Base-by-base conservation (phyloP, 1,140 invertebrate genomes). In the Dendroctonus valens region DNA sequence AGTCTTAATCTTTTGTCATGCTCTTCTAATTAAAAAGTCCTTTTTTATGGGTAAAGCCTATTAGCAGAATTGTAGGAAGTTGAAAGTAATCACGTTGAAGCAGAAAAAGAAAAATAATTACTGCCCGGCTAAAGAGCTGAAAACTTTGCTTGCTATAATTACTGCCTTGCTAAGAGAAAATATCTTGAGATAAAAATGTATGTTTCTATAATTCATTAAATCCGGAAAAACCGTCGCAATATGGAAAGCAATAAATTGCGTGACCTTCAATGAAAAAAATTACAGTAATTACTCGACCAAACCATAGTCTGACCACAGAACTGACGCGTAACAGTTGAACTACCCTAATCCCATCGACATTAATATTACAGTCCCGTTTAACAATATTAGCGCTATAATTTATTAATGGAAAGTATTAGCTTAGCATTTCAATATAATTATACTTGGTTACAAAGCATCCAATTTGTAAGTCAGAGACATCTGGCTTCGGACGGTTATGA, bases 401-500 rank as follows among this genome's bases (percentile, higher is more conserved):
- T 46, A 46, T 46, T 46, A 46, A 46, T 11, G 44, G 44, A 12
- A 46, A 12, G 44, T 14, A 46, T 46, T 26, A 26, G 44, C 44
- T 26, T 26, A 26, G 26, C 26, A 26, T 26, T 26, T 26, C 26
- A 26, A 3, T 26, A 26, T 14, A 12, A 46, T 46, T 14, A 46
- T 14, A 46, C 12, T 46, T 46, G 12, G 9, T 9, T 14, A 12
- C 9, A 11, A 46, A 12, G 44, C 44, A 46, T 46, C 9, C 44
- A 46, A 46, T 46, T 46, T 46, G 44, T 14, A 12, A 46, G 44
- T 46, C 44, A 46, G 12, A 46, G 9, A 46, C 44, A 46, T 46
- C 44, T 46, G 44, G 9, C 44, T 14, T 46, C 12, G 9, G 44
- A 12, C 9, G 44, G 12, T 11, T 11, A 46, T 46, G 44, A 46